phyloP scores from a whole-genome alignment of 1,140 invertebrate genomes.

The Drosophila bocqueti region DNA sequence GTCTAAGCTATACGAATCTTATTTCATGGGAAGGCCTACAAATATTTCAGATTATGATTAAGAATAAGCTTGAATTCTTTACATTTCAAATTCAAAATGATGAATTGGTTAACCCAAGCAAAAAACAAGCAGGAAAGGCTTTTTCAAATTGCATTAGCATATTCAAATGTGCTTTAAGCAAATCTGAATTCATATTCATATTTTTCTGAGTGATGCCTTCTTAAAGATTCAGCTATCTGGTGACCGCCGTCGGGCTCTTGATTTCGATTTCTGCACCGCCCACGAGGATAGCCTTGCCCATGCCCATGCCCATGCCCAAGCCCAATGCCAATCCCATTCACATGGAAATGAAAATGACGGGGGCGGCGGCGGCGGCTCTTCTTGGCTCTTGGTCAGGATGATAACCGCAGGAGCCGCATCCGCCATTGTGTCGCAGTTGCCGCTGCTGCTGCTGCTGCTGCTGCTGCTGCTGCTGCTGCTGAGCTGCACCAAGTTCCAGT shows the following conservation, averaged over 20 bases:
- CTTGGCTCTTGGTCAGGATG: slow-evolving; percentile 38
- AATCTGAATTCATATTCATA: too few relatives aligned
- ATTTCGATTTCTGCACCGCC: slow-evolving; percentile 54
- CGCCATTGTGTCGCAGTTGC: slow-evolving; percentile 44
- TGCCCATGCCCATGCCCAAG: neutral
- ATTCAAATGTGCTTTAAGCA: neutral
- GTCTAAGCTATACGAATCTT: too few relatives aligned
- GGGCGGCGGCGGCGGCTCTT: neutral
- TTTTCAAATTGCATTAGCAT: too few relatives aligned
- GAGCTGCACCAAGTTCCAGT: slow-evolving; percentile 1
- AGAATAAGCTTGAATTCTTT: too few relatives aligned
- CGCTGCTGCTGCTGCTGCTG: slow-evolving; percentile 10
- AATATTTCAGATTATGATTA: neutral
- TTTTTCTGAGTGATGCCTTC: neutral
- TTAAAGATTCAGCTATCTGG: slow-evolving; percentile 6
- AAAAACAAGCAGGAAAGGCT: too few relatives aligned
- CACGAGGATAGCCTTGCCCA: neutral
- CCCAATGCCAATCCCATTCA: slow-evolving; percentile 55
- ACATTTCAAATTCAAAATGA: too few relatives aligned
- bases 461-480: neutral
- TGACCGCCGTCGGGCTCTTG: slow-evolving; percentile 14
- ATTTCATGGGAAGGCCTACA: neutral
- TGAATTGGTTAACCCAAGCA: too few relatives aligned
- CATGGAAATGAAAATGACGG: slow-evolving; percentile 43
- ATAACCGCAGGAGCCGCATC: slow-evolving; percentile 49